Percentiles rank a stretch among this genome's conserved stretches.
Conservation (phyloP, 2,888 invertebrate genomes). For the Coenonympha arcania region DNA sequence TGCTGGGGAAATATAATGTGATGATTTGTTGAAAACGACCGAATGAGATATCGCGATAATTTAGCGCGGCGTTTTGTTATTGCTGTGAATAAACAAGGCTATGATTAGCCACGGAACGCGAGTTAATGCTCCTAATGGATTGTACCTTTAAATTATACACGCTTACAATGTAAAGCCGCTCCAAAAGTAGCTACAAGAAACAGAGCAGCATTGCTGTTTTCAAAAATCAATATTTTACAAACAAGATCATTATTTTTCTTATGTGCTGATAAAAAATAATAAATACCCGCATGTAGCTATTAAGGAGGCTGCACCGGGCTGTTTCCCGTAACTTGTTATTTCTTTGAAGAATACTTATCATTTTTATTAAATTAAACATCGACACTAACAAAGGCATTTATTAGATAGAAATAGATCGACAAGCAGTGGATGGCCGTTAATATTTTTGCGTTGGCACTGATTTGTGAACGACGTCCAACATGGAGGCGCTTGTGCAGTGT, state of each 20-base stretch:
- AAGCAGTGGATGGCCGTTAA: neutral
- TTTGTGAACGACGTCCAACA: neutral
- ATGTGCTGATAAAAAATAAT: too few species aligned
- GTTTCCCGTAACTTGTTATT: neutral
- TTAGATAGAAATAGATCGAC: neutral
- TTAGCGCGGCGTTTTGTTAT: constrained; percentile 32
- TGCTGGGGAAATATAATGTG: constrained; percentile 56
- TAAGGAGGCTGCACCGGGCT: too few species aligned
- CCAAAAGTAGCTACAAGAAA: neutral
- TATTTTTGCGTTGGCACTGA: neutral
- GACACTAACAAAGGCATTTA: neutral
- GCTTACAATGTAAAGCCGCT: neutral
- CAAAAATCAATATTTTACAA: too few species aligned
- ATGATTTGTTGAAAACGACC: constrained; percentile 59
- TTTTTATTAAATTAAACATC: neutral
- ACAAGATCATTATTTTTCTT: too few species aligned
- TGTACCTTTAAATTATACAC: neutral
- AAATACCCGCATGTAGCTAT: too few species aligned
- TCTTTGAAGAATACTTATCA: neutral
- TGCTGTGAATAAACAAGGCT: constrained; percentile 18
- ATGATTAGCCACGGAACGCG: constrained; percentile 16
- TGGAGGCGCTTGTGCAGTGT: too few species aligned
- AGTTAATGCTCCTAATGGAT: neutral
- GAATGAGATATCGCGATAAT: constrained; percentile 52
- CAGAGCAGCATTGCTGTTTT: too few species aligned